A percentile compares a stretch with the other conserved stretches of the same genome.
Evolutionary conservation across 2,888 invertebrate species (phyloP).

Genomic region (Digitonthophagus gazella): DNA sequence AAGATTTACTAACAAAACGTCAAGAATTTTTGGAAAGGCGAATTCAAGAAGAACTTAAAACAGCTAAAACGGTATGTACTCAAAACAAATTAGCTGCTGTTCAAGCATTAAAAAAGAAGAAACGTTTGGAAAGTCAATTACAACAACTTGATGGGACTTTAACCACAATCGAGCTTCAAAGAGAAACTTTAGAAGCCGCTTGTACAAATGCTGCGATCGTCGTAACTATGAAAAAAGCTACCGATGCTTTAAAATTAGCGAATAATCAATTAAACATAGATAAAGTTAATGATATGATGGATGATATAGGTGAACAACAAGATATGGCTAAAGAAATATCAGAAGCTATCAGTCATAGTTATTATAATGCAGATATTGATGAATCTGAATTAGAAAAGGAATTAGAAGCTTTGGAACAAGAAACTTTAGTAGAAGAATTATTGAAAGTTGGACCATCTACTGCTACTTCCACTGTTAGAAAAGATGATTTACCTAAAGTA

Average conservation of each 20-base stretch:
- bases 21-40: background rate
- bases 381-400: slow-evolving; percentile 5
- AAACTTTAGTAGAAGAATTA: slow-evolving; percentile 2
- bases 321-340: slow-evolving; percentile 4
- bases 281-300: slow-evolving; percentile 10
- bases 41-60: slow-evolving; percentile 1
- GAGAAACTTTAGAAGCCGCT: slow-evolving; percentile 6
- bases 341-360: background rate
- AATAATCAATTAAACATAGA: slow-evolving; percentile 9
- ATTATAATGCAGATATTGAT: background rate
- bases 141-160: slow-evolving; percentile 8
- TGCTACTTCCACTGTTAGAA: background rate
- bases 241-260: slow-evolving; percentile 5
- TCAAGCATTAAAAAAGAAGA: slow-evolving; percentile 6
- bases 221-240: slow-evolving; percentile 4
- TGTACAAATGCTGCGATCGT: background rate
- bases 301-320: slow-evolving; percentile 8
- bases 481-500: background rate
- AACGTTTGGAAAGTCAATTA: background rate
- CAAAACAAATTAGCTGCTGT: background rate
- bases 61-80: background rate
- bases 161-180: slow-evolving; percentile 10
- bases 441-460: background rate
- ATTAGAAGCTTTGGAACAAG: slow-evolving; percentile 1
- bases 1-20: background rate